Conservation (phyloP, 2,797 vertebrate species). For the Myotis findleyi region DNA sequence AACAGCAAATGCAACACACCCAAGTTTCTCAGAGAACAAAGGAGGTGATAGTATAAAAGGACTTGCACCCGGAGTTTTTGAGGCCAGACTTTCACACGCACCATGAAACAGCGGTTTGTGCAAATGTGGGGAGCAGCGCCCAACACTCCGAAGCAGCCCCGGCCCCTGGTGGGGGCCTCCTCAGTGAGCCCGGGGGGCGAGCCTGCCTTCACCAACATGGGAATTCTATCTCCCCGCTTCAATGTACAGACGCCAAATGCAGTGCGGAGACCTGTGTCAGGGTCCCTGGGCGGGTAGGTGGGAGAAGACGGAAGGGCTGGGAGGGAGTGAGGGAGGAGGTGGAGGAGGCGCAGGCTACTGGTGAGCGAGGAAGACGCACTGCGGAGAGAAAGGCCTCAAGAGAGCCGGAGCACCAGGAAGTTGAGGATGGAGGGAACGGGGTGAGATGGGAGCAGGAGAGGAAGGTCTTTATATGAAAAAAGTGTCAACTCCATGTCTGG, state of each 20-base stretch:
- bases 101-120: accelerated
- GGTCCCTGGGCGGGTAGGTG: too few relatives aligned
- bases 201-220: accelerated
- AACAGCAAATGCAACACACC: neutral
- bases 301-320: neutral
- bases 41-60: accelerated
- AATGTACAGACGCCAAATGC: neutral
- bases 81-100: accelerated
- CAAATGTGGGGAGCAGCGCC: accelerated
- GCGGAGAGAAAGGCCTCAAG: too few relatives aligned
- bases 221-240: neutral
- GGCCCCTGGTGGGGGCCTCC: neutral
- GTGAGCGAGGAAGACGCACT: accelerated
- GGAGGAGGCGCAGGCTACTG: too few relatives aligned
- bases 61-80: accelerated
- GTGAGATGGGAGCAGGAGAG: accelerated
- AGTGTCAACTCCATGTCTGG: too few relatives aligned
- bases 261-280: too few relatives aligned
- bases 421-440: accelerated
- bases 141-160: accelerated
- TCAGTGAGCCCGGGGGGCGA: neutral
- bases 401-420: neutral
- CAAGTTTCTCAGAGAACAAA: too few relatives aligned
- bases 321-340: neutral
- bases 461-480: neutral